Evolutionary conservation across 2,888 invertebrate species (phyloP), one percentile per base, ranked within the genome.

Genomic region (Troglohyphantes excavatus): DNA sequence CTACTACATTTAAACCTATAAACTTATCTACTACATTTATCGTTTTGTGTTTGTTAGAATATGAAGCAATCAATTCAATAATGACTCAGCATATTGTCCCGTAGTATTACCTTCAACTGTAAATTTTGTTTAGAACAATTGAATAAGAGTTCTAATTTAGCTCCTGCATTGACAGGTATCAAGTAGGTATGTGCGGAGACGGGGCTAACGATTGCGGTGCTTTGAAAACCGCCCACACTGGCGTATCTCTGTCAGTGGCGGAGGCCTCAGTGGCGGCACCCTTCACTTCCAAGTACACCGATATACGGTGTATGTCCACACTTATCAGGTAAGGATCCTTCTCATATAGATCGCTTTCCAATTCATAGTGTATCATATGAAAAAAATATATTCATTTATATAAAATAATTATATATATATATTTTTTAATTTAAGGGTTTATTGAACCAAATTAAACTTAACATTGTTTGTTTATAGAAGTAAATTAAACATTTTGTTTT

Each of bases 151-250:
- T 67, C 21, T 43, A 21, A 5, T n/a, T n/a, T n/a, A n/a, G n/a
- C n/a, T n/a, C n/a, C n/a, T n/a, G n/a, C 13, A 2, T 43, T 53
- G 5, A 9, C 21, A 81, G 90, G 11, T 92, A 92, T 76, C 91
- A 91, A 75, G 93, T 97, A 95, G 97, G 96, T 0, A 98, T 98
- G 98, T 98, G 98, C 92, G 99, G 99, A 0, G 99, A 99, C 94
- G 99, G 99, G 0, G 98, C 98, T 0, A 99, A 99, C 94, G 99
- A 99, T 94, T 98, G 98, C 93, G 98, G 98, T 0, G 93, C 93
- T 13, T 91, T 93, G 68, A 94, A 94, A 91, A 93, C 94, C 21
- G 94, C 94, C 21, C 94, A 94, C 92, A 94, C 94, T 27, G 94
- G 94, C 1, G 94, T 95, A 76, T 94, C 94, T 2, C 92, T 94